These are phyloP conservation scores for Antechinus stuartii DNA, from an alignment of 2,113 vertebrate genomes.

Conservation along the genomic window DNA sequence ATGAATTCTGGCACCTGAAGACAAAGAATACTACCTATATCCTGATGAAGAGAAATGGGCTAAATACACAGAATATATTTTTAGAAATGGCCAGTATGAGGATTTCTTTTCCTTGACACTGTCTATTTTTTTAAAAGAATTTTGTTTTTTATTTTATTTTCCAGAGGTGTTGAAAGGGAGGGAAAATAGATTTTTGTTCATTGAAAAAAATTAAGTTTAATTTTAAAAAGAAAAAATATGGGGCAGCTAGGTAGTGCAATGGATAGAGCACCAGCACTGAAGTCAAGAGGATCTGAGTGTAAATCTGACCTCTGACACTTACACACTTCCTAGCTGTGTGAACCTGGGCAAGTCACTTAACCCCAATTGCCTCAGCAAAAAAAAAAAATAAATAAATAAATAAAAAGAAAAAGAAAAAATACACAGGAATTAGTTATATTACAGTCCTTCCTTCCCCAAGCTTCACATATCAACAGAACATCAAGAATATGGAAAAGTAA, in stretches of 20 bases:
- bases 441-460: not conserved
- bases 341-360: no score
- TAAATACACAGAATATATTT: not conserved
- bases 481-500: not conserved
- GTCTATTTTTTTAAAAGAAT: not conserved
- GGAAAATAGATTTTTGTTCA: not conserved
- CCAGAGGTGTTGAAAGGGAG: not conserved
- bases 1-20: not conserved
- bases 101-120: not conserved
- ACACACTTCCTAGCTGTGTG: no score
- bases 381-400: not conserved
- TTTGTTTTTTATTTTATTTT: not conserved
- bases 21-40: not conserved
- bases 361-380: not conserved
- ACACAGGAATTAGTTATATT: not conserved
- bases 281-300: no score
- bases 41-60: not conserved
- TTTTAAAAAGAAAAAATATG: not conserved
- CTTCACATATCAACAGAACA: not conserved
- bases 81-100: not conserved
- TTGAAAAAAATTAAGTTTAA: not conserved
- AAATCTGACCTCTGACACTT: no score
- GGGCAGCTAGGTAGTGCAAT: no score
- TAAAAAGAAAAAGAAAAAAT: not conserved
- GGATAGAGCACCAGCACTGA: no score